Conservation (phyloP, 2,797 vertebrate genomes). For the Kryptolebias ocellatus region DNA sequence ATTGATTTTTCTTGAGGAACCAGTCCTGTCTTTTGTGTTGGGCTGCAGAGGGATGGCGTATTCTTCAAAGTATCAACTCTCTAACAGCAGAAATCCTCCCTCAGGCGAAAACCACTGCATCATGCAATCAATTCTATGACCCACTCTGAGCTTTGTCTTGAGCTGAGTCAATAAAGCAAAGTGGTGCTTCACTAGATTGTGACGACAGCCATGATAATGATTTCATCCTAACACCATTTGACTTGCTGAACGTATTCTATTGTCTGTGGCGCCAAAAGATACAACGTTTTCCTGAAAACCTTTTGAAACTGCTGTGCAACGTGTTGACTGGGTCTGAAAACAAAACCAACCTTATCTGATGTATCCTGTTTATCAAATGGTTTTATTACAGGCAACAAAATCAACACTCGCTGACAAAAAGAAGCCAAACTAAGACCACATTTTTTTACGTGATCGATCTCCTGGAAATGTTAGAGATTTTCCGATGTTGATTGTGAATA, state of each 20-base stretch:
- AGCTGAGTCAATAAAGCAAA: slow-evolving; percentile 73
- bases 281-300: slow-evolving; percentile 46
- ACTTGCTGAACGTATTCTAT: slow-evolving; percentile 49
- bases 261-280: slow-evolving; percentile 35
- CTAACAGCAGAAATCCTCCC: slow-evolving; percentile 46
- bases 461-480: no score
- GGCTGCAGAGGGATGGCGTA: slow-evolving; percentile 28
- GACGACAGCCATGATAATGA: slow-evolving; percentile 64
- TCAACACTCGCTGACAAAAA: slow-evolving; percentile 58
- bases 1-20: slow-evolving; percentile 21
- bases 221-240: slow-evolving; percentile 50
- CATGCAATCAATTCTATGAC: slow-evolving; percentile 72
- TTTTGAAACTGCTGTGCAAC: slow-evolving; percentile 16
- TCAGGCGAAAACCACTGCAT: slow-evolving; percentile 56
- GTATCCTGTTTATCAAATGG: slow-evolving; percentile 74
- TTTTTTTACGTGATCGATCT: no score
- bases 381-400: slow-evolving; percentile 66
- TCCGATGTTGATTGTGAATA: no score
- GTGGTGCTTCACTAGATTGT: slow-evolving; percentile 63
- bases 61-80: slow-evolving; percentile 42
- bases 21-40: slow-evolving; percentile 14
- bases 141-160: slow-evolving; percentile 70
- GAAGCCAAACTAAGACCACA: slow-evolving; percentile 28
- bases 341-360: slow-evolving; percentile 72
- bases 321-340: slow-evolving; percentile 61